phyloP scores from a whole-genome alignment of 2,113 vertebrate genomes.

The Macaca nemestrina region DNA sequence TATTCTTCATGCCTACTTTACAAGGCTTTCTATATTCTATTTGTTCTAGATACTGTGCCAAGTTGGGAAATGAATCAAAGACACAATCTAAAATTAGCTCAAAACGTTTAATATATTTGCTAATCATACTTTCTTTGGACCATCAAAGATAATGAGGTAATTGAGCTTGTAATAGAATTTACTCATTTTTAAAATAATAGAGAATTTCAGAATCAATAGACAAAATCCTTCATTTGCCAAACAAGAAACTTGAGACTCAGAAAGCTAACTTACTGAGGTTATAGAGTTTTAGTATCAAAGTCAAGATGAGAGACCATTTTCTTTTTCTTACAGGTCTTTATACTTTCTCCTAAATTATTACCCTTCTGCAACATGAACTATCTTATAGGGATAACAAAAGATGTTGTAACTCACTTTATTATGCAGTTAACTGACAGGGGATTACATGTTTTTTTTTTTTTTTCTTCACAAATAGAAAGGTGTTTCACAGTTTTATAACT shows the following conservation, averaged over 20 bases:
- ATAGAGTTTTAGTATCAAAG: neutral
- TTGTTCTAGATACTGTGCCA: neutral
- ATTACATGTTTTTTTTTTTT: neutral
- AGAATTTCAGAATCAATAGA: constrained; percentile 40
- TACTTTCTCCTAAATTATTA: neutral
- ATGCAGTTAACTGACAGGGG: neutral
- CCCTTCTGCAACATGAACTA: neutral
- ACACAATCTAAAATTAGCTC: constrained; percentile 24
- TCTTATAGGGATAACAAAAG: neutral
- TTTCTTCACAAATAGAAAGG: constrained; percentile 55
- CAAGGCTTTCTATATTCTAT: neutral
- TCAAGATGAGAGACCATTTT: neutral
- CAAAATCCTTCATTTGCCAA: constrained; percentile 48
- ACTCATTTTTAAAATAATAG: constrained; percentile 46
- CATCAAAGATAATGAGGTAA: constrained; percentile 58
- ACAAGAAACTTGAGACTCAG: constrained; percentile 22
- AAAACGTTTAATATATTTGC: constrained; percentile 41
- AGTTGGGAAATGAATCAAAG: constrained; percentile 27
- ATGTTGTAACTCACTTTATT: neutral
- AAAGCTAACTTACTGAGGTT: neutral
- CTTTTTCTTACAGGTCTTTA: neutral
- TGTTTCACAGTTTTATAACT: constrained; percentile 59
- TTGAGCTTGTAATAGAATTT: constrained; percentile 55
- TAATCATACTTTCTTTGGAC: constrained; percentile 52
- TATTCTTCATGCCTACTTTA: neutral